Evolutionary conservation across 2,113 vertebrate species (phyloP).

Genomic region (Tragelaphus imberbis): DNA sequence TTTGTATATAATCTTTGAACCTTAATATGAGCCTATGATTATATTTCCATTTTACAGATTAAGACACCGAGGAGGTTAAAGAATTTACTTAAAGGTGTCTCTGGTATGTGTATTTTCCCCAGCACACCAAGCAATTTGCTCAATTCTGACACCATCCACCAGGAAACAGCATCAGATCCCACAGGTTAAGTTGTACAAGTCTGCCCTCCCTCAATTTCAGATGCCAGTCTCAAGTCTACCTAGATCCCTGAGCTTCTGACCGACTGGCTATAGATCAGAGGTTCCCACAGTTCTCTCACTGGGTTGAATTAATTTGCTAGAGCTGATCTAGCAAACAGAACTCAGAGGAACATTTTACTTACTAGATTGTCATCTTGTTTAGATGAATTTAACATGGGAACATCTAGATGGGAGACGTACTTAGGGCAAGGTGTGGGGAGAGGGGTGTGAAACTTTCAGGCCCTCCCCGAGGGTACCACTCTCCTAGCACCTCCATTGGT

Average conservation of each 20-base stretch:
- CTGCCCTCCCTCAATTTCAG: background rate
- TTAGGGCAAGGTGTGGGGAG: background rate
- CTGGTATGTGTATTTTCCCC: background rate
- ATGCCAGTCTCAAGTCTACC: background rate
- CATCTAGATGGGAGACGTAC: background rate
- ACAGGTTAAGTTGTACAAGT: background rate
- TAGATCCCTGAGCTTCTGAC: background rate
- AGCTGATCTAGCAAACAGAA: background rate
- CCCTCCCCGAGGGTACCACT: background rate
- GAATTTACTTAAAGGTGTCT: background rate
- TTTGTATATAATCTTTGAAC: background rate
- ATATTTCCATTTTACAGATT: constrained; percentile 13
- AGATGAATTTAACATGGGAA: background rate
- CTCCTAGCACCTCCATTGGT: background rate
- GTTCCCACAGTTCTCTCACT: background rate
- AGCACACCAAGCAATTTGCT: background rate
- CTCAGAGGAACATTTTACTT: background rate
- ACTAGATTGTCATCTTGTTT: background rate
- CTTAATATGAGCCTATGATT: background rate
- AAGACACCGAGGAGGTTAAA: background rate
- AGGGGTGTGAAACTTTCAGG: background rate
- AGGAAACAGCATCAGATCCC: background rate
- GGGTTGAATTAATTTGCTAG: background rate
- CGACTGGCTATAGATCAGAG: background rate
- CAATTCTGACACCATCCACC: background rate